Evolutionary conservation across 2,113 vertebrate species (phyloP), one percentile per base, ranked within the genome.

Genomic region (Cyrtonyx montezumae): DNA sequence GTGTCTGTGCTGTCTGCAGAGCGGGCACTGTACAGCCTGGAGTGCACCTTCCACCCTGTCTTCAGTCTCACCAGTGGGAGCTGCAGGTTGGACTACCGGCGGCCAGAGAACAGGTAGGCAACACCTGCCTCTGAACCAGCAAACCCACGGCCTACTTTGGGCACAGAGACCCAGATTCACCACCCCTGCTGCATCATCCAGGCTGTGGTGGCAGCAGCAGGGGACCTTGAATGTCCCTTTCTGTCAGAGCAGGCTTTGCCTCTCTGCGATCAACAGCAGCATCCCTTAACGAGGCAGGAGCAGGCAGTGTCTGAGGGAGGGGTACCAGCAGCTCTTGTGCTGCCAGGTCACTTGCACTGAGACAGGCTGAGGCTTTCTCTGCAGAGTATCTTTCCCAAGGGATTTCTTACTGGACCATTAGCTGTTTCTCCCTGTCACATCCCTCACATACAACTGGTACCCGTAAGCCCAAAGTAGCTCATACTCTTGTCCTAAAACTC

Each of bases 61-160:
- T 99, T 99, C 97, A 99, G 98, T 84, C 98, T 99, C 88, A 99
- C 99, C 55, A 99, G 98, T 0, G 99, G 99, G 25, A 96, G 94
- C 73, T 98, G 99, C 97, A 97, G 99, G 84, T 97, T 99, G 91
- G 99, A 99, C 94, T 99, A 99, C 97, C 97, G 98, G 69, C 98
- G 98, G 76, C 97, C 98, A 0, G 99, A 99, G 97, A 99, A 99
- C 98, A 98, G 99, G 99, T 99, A 87, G 14, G 65, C 0, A 3
- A 36, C 1, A 4, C 59, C 96, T 70, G 4, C 14, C 74, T 17
- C 21, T 4, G 1, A 0, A 0, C 16, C 78, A 37, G 45, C 1
- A 1, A 43, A 51, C 53, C 66, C 55, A 11, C 49, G 87, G 8
- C 81, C 84, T 68, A 7, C 37, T 88, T 36, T 56, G 67, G 84